Evolutionary conservation across 2,888 invertebrate genomes (phyloP).

Genomic region (Teleogryllus oceanicus): DNA sequence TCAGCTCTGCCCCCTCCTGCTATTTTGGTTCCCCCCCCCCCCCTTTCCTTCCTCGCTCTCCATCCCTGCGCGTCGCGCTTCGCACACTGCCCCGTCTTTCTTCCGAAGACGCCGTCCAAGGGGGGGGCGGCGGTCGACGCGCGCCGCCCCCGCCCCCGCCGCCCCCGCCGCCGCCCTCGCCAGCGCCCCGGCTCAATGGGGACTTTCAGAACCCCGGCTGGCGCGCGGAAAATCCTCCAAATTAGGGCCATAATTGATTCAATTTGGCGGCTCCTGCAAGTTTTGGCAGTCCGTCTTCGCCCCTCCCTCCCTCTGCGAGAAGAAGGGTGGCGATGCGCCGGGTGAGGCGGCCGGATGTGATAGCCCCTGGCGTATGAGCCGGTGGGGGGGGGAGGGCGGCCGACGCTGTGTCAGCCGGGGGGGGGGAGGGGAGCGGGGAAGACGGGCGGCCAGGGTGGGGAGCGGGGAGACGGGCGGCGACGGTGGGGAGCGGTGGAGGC

Average conservation of each 20-base stretch:
- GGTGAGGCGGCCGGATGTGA: background rate
- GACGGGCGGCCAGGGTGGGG: too few relatives aligned
- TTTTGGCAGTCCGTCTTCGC: slow-evolving; percentile 18
- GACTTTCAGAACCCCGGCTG: background rate
- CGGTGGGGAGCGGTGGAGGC: too few relatives aligned
- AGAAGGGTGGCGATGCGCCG: background rate
- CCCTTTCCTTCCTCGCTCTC: background rate
- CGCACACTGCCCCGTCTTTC: too few relatives aligned
- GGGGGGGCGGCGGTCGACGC: too few relatives aligned
- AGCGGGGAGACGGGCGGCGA: too few relatives aligned
- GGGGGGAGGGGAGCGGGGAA: too few relatives aligned
- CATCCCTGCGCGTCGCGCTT: too few relatives aligned
- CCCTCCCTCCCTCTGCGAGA: background rate
- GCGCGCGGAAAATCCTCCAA: slow-evolving; percentile 18
- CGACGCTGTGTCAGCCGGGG: too few relatives aligned
- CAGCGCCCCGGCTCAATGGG: background rate
- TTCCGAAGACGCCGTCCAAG: too few relatives aligned
- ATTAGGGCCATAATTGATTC: slow-evolving; percentile 18
- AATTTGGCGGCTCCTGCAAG: background rate
- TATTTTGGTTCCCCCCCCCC: background rate
- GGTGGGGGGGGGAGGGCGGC: too few relatives aligned
- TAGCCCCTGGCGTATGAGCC: background rate
- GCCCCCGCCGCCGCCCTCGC: background rate
- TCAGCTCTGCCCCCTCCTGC: background rate
- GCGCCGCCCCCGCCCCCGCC: background rate